phyloP scores from a whole-genome alignment of 2,888 invertebrate genomes.

The Stratiomys singularior region DNA sequence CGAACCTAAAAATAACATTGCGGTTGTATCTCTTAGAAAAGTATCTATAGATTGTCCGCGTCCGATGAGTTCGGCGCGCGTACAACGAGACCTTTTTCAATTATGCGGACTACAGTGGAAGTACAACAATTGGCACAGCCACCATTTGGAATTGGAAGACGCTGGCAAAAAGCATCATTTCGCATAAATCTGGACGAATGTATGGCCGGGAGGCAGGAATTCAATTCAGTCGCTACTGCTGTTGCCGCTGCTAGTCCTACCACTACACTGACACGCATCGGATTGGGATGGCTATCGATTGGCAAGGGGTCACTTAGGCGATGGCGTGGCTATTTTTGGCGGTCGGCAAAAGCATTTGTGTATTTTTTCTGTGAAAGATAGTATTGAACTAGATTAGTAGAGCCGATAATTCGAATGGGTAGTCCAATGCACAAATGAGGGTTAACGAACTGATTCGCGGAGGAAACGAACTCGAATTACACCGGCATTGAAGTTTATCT shows the following conservation, averaged over 20 bases:
- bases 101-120: neutral
- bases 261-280: neutral
- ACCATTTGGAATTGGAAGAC: constrained; percentile 10
- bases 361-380: too few species aligned
- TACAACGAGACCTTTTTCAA: constrained; percentile 10
- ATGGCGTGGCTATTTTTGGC: neutral
- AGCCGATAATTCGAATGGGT: too few species aligned
- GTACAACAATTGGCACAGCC: neutral
- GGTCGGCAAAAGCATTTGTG: neutral
- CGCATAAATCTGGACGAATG: constrained; percentile 2
- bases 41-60: neutral
- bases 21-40: neutral
- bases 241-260: neutral
- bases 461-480: too few species aligned
- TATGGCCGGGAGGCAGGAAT: neutral
- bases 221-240: neutral
- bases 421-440: too few species aligned
- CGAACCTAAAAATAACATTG: neutral
- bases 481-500: too few species aligned
- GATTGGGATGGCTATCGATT: neutral
- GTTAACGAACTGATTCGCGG: too few species aligned
- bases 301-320: constrained; percentile 7
- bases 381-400: too few species aligned
- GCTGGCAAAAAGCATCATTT: neutral
- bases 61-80: neutral